These are phyloP conservation scores for Alexandromys fortis DNA, from an alignment of 2,113 vertebrate genomes.

Conservation along the genomic window DNA sequence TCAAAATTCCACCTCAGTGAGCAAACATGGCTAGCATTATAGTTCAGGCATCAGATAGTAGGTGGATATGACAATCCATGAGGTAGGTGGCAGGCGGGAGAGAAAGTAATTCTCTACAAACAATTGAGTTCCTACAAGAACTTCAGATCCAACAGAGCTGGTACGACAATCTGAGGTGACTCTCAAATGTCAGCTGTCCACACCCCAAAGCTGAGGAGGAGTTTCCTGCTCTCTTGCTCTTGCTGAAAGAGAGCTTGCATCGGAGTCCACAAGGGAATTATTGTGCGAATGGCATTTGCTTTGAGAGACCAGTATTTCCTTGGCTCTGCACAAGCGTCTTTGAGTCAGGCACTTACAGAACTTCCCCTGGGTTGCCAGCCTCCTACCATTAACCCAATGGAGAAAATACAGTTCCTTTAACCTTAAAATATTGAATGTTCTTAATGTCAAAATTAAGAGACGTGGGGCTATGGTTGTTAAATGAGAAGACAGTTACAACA, in stretches of 20 bases:
- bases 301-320: constrained; percentile 73
- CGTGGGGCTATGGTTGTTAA: constrained; percentile 35
- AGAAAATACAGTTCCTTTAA: constrained; percentile 16
- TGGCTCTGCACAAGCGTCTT: constrained; percentile 78
- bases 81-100: neutral
- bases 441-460: constrained; percentile 30
- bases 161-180: constrained; percentile 17
- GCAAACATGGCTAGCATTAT: neutral
- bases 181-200: constrained; percentile 26
- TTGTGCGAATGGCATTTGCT: constrained; percentile 85
- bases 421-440: neutral
- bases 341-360: constrained; percentile 75
- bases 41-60: neutral
- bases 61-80: neutral
- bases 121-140: constrained; percentile 22
- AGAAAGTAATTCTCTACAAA: neutral
- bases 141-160: neutral
- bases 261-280: constrained; percentile 82
- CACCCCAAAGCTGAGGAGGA: constrained; percentile 21
- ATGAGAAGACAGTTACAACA: neutral
- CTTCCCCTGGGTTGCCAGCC: constrained; percentile 26
- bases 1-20: neutral
- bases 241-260: constrained; percentile 77
- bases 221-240: neutral
- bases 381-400: neutral